Conservation (phyloP, 2,113 vertebrate species). For the Periophthalmodon schlosseri region DNA sequence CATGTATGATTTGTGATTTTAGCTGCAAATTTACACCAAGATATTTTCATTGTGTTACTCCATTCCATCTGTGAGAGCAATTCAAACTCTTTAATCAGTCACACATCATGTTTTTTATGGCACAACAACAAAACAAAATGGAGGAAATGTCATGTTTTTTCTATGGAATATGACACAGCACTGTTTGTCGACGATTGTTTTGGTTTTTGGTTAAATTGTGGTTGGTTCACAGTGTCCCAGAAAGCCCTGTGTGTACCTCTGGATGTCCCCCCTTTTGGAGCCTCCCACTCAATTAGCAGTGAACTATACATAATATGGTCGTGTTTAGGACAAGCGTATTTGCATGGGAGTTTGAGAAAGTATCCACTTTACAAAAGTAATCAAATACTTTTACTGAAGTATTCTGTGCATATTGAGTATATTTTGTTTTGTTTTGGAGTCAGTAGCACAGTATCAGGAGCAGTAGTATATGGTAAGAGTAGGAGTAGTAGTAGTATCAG, state of each 20-base stretch:
- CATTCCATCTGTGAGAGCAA: constrained; percentile 52
- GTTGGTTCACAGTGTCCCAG: constrained; percentile 38
- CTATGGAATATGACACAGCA: constrained; percentile 29
- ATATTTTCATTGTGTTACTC: background rate
- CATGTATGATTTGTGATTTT: background rate
- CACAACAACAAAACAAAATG: constrained; percentile 12
- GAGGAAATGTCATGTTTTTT: constrained; percentile 15
- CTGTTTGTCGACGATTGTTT: constrained; percentile 33
- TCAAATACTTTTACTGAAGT: background rate
- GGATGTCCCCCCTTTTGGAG: constrained; percentile 53
- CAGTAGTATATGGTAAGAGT: background rate
- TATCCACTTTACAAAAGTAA: background rate
- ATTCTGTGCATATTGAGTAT: too few species aligned
- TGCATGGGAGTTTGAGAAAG: constrained; percentile 30
- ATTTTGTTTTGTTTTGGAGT: too few species aligned
- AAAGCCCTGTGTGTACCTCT: constrained; percentile 55
- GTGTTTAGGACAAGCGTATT: constrained; percentile 17
- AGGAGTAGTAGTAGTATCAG: background rate
- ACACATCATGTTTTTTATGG: constrained; percentile 22
- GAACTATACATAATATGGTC: constrained; percentile 51
- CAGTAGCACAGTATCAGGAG: too few species aligned
- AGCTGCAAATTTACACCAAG: background rate
- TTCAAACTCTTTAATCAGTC: constrained; percentile 57
- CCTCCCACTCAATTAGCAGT: constrained; percentile 60
- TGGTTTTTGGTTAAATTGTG: constrained; percentile 24